Percentiles rank a stretch among this genome's conserved stretches.
These are phyloP conservation scores for Machaerirhynchus nigripectus DNA, from an alignment of 2,113 vertebrate genomes.

Conservation along the genomic window DNA sequence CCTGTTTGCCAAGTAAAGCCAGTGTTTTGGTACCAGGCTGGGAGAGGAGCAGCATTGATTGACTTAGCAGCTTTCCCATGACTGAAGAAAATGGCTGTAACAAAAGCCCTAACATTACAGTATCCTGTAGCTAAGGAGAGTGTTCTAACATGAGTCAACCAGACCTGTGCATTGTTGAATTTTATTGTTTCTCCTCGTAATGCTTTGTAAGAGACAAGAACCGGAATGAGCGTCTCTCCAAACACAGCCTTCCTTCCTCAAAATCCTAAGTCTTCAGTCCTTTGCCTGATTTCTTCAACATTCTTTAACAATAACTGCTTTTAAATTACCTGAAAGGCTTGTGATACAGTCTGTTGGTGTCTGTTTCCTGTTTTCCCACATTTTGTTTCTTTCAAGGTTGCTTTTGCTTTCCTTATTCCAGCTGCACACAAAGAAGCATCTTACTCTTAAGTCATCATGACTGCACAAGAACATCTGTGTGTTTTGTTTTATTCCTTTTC, in stretches of 20 bases:
- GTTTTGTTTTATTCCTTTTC: background rate
- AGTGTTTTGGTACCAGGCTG: background rate
- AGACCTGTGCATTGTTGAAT: background rate
- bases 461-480: background rate
- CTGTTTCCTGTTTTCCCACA: conserved; percentile 51
- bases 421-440: background rate
- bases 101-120: background rate
- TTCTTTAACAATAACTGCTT: background rate
- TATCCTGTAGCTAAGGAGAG: background rate
- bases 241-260: background rate
- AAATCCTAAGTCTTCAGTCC: background rate
- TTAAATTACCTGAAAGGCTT: conserved; percentile 24
- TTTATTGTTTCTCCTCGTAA: background rate
- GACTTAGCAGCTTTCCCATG: background rate
- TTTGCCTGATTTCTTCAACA: background rate
- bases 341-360: background rate
- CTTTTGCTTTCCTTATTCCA: background rate
- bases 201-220: background rate
- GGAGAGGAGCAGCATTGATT: background rate
- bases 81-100: background rate
- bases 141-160: background rate
- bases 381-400: conserved; percentile 35
- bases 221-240: background rate
- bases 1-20: background rate
- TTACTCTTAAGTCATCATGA: background rate